A percentile compares a stretch with the other conserved stretches of the same genome.
Conservation (phyloP, 2,113 vertebrate species). For the Mesoclemmys tuberculata region DNA sequence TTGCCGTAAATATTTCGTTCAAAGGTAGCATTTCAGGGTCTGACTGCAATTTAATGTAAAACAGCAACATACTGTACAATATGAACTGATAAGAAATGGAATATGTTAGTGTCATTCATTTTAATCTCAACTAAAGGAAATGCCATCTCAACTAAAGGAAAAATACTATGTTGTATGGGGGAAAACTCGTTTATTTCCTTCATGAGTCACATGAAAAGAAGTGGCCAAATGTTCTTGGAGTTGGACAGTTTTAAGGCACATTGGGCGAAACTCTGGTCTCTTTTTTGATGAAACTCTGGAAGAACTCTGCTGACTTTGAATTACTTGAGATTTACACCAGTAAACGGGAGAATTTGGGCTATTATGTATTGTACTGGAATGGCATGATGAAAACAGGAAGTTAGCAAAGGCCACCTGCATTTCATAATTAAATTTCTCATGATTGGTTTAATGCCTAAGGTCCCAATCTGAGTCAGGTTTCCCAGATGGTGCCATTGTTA, state of each 20-base stretch:
- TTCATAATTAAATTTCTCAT: neutral
- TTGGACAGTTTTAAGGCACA: neutral
- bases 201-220: neutral
- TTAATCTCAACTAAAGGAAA: neutral
- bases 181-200: neutral
- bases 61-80: neutral
- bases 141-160: neutral
- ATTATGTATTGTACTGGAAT: fast-evolving
- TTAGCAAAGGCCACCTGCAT: neutral
- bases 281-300: neutral
- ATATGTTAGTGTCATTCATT: neutral
- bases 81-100: neutral
- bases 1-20: neutral
- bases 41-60: neutral
- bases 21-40: neutral
- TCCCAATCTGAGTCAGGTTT: no score
- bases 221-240: neutral
- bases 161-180: neutral
- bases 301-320: neutral
- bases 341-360: neutral
- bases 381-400: neutral
- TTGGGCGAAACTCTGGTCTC: neutral
- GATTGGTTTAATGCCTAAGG: no score
- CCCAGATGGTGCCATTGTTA: neutral
- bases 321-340: no score